Conservation (phyloP, 2,113 vertebrate genomes). For the Columba livia region DNA sequence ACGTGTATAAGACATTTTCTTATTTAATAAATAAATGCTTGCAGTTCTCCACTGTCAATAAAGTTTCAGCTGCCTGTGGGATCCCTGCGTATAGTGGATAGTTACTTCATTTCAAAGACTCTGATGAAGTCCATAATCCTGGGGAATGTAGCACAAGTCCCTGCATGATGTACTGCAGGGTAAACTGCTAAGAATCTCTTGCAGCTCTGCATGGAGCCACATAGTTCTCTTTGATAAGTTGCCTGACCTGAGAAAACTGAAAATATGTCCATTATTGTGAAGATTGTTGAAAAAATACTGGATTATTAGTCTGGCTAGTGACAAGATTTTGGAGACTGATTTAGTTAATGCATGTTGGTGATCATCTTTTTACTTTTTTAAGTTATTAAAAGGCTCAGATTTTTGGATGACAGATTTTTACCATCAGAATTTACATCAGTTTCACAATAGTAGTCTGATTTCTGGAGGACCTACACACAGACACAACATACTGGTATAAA, state of each 20-base stretch:
- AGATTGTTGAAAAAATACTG: constrained; percentile 22
- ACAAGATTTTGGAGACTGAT: not conserved
- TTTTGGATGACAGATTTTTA: not conserved
- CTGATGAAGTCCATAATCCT: constrained; percentile 59
- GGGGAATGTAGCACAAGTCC: constrained; percentile 50
- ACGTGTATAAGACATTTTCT: not conserved
- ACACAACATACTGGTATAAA: not conserved
- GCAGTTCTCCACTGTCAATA: constrained; percentile 26
- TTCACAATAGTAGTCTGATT: not conserved
- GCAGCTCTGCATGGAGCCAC: constrained; percentile 63
- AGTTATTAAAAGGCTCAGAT: not conserved
- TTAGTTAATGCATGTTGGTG: not conserved
- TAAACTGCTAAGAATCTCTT: constrained; percentile 67
- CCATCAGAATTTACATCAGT: not conserved
- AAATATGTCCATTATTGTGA: constrained; percentile 65
- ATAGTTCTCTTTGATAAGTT: constrained; percentile 64
- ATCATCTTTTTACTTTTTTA: not conserved
- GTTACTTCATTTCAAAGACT: constrained; percentile 64
- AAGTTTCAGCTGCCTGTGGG: constrained; percentile 36
- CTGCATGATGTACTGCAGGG: constrained; percentile 28
- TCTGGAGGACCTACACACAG: not conserved
- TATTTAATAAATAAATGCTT: constrained; percentile 44
- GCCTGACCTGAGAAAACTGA: constrained; percentile 54
- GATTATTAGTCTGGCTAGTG: not conserved
- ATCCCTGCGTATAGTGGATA: constrained; percentile 9